Conservation (phyloP, 2,113 vertebrate species). For the Anser brachyrhynchus region DNA sequence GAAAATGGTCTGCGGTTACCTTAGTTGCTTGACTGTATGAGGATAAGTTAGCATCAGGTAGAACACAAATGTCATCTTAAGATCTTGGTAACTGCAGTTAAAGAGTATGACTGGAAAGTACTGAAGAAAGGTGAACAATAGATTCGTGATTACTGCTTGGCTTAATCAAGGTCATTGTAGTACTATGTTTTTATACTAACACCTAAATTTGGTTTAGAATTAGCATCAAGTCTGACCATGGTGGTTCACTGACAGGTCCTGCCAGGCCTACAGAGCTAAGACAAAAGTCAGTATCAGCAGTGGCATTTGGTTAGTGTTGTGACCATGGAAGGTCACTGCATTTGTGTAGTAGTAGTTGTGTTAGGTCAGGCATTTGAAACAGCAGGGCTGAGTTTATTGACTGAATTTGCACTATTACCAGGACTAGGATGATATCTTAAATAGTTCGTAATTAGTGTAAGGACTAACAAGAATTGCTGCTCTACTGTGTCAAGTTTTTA, state of each 20-base stretch:
- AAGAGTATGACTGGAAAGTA: not conserved
- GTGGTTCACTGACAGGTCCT: not conserved
- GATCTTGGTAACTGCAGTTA: not conserved
- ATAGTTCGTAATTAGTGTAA: not conserved
- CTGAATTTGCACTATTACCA: not conserved
- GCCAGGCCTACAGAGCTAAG: not conserved
- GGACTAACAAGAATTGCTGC: not conserved
- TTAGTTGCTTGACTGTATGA: not conserved
- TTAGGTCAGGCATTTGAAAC: not conserved
- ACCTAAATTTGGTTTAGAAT: not conserved
- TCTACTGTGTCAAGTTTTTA: not conserved
- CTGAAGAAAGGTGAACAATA: not conserved
- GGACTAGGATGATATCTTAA: not conserved
- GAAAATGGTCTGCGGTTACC: not conserved
- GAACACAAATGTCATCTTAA: not conserved
- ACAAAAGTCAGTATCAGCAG: not conserved
- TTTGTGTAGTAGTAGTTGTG: not conserved
- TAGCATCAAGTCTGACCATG: not conserved
- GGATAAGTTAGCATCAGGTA: not conserved
- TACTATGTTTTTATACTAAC: not conserved
- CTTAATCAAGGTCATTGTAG: not conserved
- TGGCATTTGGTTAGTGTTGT: not conserved
- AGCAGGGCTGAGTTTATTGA: constrained; percentile 4
- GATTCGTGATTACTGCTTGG: not conserved
- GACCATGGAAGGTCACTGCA: not conserved